Conservation (phyloP, 1,140 invertebrate genomes). For the Bombus waltoni region DNA sequence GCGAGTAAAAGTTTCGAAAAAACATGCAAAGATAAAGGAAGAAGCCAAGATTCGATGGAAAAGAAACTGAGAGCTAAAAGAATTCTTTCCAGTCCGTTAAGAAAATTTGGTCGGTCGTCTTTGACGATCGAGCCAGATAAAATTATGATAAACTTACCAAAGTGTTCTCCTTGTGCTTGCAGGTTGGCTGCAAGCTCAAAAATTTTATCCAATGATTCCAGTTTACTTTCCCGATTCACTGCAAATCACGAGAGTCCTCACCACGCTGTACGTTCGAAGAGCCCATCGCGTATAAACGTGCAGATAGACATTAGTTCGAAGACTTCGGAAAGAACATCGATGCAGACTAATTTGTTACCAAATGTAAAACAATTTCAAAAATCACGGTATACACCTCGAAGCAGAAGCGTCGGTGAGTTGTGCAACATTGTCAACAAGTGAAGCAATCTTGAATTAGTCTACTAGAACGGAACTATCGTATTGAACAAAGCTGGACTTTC, state of each 20-base stretch:
- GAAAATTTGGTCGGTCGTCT: slow-evolving; percentile 77
- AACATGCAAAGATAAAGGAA: slow-evolving; percentile 57
- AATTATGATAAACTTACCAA: slow-evolving; percentile 77
- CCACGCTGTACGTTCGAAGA: slow-evolving; percentile 72
- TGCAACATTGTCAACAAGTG: slow-evolving; percentile 77
- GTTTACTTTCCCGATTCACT: slow-evolving; percentile 24
- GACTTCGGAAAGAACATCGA: slow-evolving; percentile 61
- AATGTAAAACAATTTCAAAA: slow-evolving; percentile 72
- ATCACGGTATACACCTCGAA: slow-evolving; percentile 66
- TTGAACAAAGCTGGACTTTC: slow-evolving; percentile 71
- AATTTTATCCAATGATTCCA: slow-evolving; percentile 75
- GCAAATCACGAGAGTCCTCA: slow-evolving; percentile 75
- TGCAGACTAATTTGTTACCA: slow-evolving; percentile 72
- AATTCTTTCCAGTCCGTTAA: slow-evolving; percentile 72
- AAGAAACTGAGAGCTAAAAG: slow-evolving; percentile 70
- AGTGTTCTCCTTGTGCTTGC: slow-evolving; percentile 81
- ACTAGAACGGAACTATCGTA: slow-evolving; percentile 74
- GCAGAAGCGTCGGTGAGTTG: slow-evolving; percentile 76
- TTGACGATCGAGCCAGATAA: slow-evolving; percentile 75
- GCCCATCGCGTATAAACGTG: slow-evolving; percentile 66
- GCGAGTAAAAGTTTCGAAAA: slow-evolving; percentile 63
- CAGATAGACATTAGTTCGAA: slow-evolving; percentile 44
- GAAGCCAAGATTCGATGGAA: slow-evolving; percentile 62
- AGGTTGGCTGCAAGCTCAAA: slow-evolving; percentile 80
- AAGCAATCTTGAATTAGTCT: slow-evolving; percentile 76